Evolutionary conservation across 1,140 invertebrate species (phyloP).

Genomic region (Myzus persicae): DNA sequence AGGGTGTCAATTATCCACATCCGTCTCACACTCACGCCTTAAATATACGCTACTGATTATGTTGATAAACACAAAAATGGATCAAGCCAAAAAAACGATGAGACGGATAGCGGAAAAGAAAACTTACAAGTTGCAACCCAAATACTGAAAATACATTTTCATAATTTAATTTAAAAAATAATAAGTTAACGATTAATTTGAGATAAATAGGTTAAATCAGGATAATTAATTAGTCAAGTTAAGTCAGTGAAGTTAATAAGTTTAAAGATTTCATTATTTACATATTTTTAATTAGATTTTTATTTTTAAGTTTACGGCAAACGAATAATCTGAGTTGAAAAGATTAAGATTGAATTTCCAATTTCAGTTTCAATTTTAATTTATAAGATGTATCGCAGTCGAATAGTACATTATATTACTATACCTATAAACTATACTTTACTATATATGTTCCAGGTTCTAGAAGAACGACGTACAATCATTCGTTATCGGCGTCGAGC

Average conservation of each 20-base stretch:
- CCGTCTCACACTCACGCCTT: too few species aligned
- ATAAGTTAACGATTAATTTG: background rate
- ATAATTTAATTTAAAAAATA: background rate
- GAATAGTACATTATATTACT: background rate
- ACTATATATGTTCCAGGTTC: background rate
- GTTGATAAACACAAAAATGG: background rate
- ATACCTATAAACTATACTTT: background rate
- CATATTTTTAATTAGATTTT: conserved; percentile 6
- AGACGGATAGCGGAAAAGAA: background rate
- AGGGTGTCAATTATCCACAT: too few species aligned
- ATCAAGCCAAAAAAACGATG: background rate
- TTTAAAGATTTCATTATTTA: background rate
- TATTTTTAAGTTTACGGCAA: background rate
- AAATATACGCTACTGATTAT: background rate
- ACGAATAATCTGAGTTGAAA: background rate
- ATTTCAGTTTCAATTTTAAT: background rate
- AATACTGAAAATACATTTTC: background rate
- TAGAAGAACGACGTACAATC: background rate
- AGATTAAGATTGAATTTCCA: background rate
- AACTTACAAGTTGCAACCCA: background rate
- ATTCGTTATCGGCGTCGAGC: conserved; percentile 24
- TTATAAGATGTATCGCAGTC: background rate
- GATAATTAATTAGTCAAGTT: background rate
- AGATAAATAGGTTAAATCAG: background rate
- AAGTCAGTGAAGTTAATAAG: background rate